Evolutionary conservation across 2,113 vertebrate genomes (phyloP).

Genomic region (Forbesichthys agassizii): DNA sequence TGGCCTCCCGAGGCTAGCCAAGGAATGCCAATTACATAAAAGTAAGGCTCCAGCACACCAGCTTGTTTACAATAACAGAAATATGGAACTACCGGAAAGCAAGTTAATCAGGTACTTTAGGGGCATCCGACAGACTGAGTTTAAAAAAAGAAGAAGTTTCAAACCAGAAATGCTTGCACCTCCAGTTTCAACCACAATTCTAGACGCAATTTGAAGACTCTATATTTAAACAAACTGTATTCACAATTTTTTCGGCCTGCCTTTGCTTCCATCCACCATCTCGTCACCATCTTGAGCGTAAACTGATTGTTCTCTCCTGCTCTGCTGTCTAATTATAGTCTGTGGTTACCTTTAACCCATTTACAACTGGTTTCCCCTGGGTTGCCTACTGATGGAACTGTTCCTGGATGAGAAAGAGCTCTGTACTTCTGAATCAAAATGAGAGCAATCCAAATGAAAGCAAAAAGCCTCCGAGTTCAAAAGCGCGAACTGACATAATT

Average conservation of each 20-base stretch:
- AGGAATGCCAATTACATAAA: no score
- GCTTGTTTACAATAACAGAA: no score
- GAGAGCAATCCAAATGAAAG: slow-evolving; percentile 15
- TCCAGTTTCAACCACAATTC: no score
- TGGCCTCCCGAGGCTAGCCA: no score
- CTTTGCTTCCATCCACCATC: slow-evolving; percentile 45
- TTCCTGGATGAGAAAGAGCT: slow-evolving; percentile 1
- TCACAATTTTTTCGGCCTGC: slow-evolving; percentile 14
- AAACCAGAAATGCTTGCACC: no score
- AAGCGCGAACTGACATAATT: slow-evolving; percentile 41
- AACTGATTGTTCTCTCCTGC: slow-evolving; percentile 22
- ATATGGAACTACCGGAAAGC: no score
- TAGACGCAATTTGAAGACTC: no score
- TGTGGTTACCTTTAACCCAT: slow-evolving; percentile 21
- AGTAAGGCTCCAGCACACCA: no score
- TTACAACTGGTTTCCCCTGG: slow-evolving; percentile 23
- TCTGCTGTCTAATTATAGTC: slow-evolving; percentile 43
- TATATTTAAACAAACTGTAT: no score
- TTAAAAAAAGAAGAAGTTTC: no score
- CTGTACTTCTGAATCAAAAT: neutral
- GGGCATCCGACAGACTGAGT: no score
- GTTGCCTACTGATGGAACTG: slow-evolving; percentile 4
- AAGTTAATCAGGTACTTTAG: no score
- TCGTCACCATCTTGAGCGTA: slow-evolving; percentile 12
- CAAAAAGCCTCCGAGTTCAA: slow-evolving; percentile 36